phyloP scores from a whole-genome alignment of 2,888 invertebrate species.

The Chaetoderma sp. region DNA sequence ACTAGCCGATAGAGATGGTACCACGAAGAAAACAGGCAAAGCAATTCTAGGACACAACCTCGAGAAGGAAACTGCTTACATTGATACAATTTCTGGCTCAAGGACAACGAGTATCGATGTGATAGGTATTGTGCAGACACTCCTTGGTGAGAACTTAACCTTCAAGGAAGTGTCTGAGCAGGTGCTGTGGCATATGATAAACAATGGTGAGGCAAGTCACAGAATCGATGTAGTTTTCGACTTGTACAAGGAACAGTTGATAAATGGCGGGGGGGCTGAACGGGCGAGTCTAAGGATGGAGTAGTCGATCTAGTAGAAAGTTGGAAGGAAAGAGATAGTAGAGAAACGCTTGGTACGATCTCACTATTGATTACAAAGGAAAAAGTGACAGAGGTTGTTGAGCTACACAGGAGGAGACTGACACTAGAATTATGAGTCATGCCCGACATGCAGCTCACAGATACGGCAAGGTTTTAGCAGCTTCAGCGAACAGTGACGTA shows the following conservation, averaged over 20 bases:
- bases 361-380: too few relatives aligned
- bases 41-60: constrained; percentile 16
- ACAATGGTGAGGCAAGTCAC: neutral
- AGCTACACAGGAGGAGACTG: too few relatives aligned
- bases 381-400: too few relatives aligned
- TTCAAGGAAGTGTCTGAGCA: constrained; percentile 14
- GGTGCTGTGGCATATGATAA: constrained; percentile 1
- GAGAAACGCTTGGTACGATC: too few relatives aligned
- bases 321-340: too few relatives aligned
- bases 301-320: too few relatives aligned
- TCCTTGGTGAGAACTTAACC: constrained; percentile 9
- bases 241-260: constrained; percentile 17
- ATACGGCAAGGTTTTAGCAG: too few relatives aligned
- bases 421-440: too few relatives aligned
- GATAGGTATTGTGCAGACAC: constrained; percentile 15
- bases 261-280: constrained; percentile 18
- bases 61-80: neutral
- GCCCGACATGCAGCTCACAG: too few relatives aligned
- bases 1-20: constrained; percentile 27
- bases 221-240: constrained; percentile 25
- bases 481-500: too few relatives aligned
- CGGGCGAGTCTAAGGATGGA: too few relatives aligned
- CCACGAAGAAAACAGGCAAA: constrained; percentile 23
- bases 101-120: constrained; percentile 17
- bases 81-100: neutral